A percentile compares a stretch with the other conserved stretches of the same genome.
phyloP scores from a whole-genome alignment of 1,140 invertebrate species.

The Paralvinella palmiformis region DNA sequence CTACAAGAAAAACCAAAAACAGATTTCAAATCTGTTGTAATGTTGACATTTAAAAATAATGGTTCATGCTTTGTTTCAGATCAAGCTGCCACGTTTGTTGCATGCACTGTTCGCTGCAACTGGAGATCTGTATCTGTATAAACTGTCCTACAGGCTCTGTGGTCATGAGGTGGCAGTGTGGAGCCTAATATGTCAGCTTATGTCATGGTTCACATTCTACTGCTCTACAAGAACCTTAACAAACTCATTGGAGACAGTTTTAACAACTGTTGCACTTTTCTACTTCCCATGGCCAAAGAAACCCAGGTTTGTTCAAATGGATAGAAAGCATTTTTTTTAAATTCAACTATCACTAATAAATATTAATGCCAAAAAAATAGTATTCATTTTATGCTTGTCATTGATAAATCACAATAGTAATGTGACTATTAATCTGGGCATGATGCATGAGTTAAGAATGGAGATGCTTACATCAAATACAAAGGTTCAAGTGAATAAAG shows the following conservation, averaged over 20 bases:
- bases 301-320: conserved; percentile 12
- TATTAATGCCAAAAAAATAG: too few species aligned
- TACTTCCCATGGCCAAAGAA: conserved; percentile 67
- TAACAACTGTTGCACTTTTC: conserved; percentile 72
- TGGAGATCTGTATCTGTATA: conserved; percentile 61
- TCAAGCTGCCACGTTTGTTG: conserved; percentile 65
- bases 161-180: conserved; percentile 40
- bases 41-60: neutral
- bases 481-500: too few species aligned
- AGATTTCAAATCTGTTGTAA: neutral
- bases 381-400: neutral
- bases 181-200: conserved; percentile 47
- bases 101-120: conserved; percentile 70
- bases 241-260: conserved; percentile 74
- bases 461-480: too few species aligned
- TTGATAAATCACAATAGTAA: too few species aligned
- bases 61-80: conserved; percentile 49
- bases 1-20: neutral
- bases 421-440: too few species aligned
- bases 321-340: too few species aligned
- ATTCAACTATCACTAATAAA: too few species aligned
- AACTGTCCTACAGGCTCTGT: conserved; percentile 41
- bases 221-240: conserved; percentile 74
- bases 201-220: conserved; percentile 85
- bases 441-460: too few species aligned